phyloP scores from a whole-genome alignment of 2,113 vertebrate species.

The Lepisosteus oculatus region DNA sequence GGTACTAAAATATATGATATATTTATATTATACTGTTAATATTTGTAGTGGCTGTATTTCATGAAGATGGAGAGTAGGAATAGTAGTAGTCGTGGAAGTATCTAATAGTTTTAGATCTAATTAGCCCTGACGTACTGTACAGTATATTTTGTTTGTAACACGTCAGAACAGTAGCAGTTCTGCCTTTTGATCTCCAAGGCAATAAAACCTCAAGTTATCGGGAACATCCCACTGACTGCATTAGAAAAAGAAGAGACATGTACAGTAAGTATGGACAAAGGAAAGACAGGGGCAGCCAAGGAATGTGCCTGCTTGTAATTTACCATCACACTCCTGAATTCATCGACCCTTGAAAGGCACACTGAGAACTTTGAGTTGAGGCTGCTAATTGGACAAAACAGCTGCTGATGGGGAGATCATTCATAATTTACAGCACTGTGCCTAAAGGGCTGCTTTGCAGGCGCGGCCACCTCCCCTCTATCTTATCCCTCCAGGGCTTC shows the following conservation, averaged over 20 bases:
- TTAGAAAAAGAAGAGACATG: background rate
- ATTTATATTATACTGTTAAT: too few relatives aligned
- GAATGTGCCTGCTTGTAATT: background rate
- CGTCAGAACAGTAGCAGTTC: too few relatives aligned
- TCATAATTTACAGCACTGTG: background rate
- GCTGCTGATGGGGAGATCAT: constrained; percentile 21
- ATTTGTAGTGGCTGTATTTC: too few relatives aligned
- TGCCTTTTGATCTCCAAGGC: too few relatives aligned
- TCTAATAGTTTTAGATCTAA: too few relatives aligned
- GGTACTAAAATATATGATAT: too few relatives aligned
- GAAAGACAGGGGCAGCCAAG: background rate
- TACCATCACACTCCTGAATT: background rate
- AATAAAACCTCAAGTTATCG: too few relatives aligned
- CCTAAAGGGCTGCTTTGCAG: background rate
- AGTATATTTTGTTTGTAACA: too few relatives aligned
- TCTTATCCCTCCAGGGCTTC: background rate
- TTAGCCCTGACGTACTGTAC: too few relatives aligned
- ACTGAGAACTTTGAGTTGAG: constrained; percentile 26
- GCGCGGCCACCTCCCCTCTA: background rate
- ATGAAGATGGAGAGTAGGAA: too few relatives aligned
- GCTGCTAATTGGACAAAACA: constrained; percentile 27
- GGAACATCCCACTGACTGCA: too few relatives aligned
- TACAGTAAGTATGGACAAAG: background rate
- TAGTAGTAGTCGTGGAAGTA: too few relatives aligned
- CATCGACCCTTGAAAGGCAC: constrained; percentile 45